Base-by-base conservation (phyloP, 2,797 vertebrate genomes). In the Echeneis naucrates region DNA sequence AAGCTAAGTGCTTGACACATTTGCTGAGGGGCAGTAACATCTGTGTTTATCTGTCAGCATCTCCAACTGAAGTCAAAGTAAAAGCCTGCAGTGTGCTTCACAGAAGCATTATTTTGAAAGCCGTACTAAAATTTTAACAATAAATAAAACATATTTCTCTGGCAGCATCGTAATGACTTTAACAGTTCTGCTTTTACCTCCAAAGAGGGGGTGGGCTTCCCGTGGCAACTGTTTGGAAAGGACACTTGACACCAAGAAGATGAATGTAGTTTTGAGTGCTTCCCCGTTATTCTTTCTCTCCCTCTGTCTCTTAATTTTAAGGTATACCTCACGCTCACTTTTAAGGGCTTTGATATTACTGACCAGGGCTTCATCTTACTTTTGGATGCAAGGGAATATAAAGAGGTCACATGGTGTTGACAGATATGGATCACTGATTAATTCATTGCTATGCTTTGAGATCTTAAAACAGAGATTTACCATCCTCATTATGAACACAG, bases 161-260 rank as follows among this genome's bases (percentile, higher is more conserved):
- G 7, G 50, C 30, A 48, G n/a, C 30, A 24, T 4, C 21, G 12
- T 65, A 70, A 71, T 63, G 44, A 30, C 5, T 81, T 81, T 53
- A 67, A 32, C 69, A 72, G 72, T 17, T 10, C 23, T 30, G 23
- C 10, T 40, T 55, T 27, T 9, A 75, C 56, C 55, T 44, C 11
- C 42, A 42, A 32, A 50, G n/a, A 54, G 60, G 50, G 32, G 75
- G 1, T 2, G 32, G 52, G 60, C n/a, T 47, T 62, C 52, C 64
- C 56, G 42, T 42, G 16, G 50, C 35, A 58, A 70, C 24, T 56
- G 38, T 40, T 68, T 54, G 1, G n/a, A 60, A 78, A 61, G 47
- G 62, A 73, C 72, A 82, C 45, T 12, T 52, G 30, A 80, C 40
- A 72, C 45, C 59, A 59, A 67, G n/a, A 70, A 32, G 55, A 48